These are phyloP conservation scores for Contarinia nasturtii DNA, from an alignment of 1,140 invertebrate species.

Conservation along the genomic window DNA sequence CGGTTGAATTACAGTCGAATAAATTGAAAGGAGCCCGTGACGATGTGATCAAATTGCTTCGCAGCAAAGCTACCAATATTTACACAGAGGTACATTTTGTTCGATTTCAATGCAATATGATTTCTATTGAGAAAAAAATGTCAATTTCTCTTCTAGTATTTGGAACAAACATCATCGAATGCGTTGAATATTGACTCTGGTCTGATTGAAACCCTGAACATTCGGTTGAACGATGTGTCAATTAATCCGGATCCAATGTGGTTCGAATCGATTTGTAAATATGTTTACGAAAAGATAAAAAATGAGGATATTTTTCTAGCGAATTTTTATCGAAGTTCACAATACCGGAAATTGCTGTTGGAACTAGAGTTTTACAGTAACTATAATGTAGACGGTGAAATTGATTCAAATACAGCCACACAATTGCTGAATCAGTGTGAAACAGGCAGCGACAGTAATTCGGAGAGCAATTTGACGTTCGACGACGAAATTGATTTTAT, in stretches of 20 bases:
- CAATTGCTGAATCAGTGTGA: neutral
- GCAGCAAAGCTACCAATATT: constrained; percentile 1
- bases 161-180: neutral
- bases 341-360: constrained; percentile 3
- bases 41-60: neutral
- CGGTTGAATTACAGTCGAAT: constrained; percentile 1
- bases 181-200: constrained; percentile 2
- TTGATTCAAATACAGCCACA: neutral
- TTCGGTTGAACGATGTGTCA: constrained; percentile 2
- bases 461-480: neutral
- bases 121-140: neutral
- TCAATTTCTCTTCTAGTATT: neutral
- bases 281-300: constrained; percentile 5
- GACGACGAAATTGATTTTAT: neutral
- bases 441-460: constrained; percentile 4
- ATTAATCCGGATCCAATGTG: constrained; percentile 1
- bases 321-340: constrained; percentile 4
- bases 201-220: constrained; percentile 3
- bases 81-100: neutral
- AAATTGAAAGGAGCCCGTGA: neutral
- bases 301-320: constrained; percentile 5
- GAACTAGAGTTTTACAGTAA: constrained; percentile 2
- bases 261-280: constrained; percentile 6
- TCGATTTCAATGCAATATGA: neutral
- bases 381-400: neutral